Evolutionary conservation across 2,113 vertebrate species (phyloP), one percentile per base, ranked within the genome.

Genomic region (Toxotes jaculatrix): DNA sequence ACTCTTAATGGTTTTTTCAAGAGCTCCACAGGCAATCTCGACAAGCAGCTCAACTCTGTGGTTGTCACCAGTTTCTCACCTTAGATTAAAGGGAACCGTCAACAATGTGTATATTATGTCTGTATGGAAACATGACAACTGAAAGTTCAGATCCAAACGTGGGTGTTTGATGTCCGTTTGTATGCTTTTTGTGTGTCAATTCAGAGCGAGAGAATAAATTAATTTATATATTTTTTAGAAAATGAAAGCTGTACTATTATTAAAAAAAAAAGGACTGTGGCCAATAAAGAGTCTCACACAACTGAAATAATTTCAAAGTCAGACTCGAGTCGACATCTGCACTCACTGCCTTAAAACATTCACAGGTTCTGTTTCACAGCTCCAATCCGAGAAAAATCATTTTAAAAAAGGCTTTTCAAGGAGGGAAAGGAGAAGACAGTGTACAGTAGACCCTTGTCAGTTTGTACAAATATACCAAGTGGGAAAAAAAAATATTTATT

Each of bases 401-500:
- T 27, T 27, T 27, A 27, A 81, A 94, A 94, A 93, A 95, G 92
- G 94, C 96, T 97, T 97, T 97, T 93, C 74, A 88, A 89, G 81
- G 87, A 91, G 81, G 80, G 82, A 79, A 68, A 88, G 79, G 87
- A 91, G 84, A 86, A 87, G 95, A 96, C 94, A 65, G 93, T 97
- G 97, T 98, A 97, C 96, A 97, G 96, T 97, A 96, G 95, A 97
- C 96, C 94, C 94, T 94, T 96, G 96, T 97, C 96, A 95, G 95
- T 98, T 99, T 98, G 97, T 98, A 98, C 96, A 96, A 97, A 98
- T 89, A 96, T 97, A 97, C 95, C 95, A 96, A 95, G 97, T 97
- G 96, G 95, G 27, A 56, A 95, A 96, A 96, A 86, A 97, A 97
- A 96, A 97, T 98, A 98, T 99, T 99, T 98, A 99, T 98, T 98